A percentile compares a stretch with the other conserved stretches of the same genome.
Evolutionary conservation across 2,113 vertebrate genomes (phyloP).

Genomic region (Propithecus coquereli): DNA sequence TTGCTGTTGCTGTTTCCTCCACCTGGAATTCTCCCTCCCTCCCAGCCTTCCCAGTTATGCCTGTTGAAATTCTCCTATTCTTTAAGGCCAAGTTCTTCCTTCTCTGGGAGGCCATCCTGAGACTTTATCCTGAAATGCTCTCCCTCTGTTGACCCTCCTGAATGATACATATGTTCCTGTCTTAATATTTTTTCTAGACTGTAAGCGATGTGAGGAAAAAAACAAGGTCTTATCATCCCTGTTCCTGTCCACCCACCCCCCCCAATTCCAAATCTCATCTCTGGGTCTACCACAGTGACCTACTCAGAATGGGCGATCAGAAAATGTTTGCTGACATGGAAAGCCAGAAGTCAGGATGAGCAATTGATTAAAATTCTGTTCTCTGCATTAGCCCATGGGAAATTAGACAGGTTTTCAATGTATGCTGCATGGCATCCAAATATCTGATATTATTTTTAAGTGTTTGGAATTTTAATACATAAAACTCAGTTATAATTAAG

Average conservation of each 20-base stretch:
- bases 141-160: neutral
- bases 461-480: constrained; percentile 52
- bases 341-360: neutral
- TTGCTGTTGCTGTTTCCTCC: neutral
- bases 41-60: neutral
- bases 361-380: constrained; percentile 24
- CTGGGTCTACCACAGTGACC: neutral
- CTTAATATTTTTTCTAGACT: constrained; percentile 6
- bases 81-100: neutral
- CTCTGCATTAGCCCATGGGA: neutral
- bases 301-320: neutral
- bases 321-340: neutral
- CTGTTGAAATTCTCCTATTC: constrained; percentile 11
- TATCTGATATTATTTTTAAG: constrained; percentile 35
- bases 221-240: neutral
- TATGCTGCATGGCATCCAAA: neutral
- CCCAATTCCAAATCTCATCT: neutral
- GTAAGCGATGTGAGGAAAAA: neutral
- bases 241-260: neutral
- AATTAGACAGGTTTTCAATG: constrained; percentile 19
- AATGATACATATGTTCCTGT: neutral
- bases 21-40: neutral
- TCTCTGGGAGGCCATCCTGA: neutral
- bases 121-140: neutral
- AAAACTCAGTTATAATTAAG: constrained; percentile 39